Percentiles rank a stretch among this genome's conserved stretches.
phyloP scores from a whole-genome alignment of 2,888 invertebrate species.

The Eubasilissa splendida region DNA sequence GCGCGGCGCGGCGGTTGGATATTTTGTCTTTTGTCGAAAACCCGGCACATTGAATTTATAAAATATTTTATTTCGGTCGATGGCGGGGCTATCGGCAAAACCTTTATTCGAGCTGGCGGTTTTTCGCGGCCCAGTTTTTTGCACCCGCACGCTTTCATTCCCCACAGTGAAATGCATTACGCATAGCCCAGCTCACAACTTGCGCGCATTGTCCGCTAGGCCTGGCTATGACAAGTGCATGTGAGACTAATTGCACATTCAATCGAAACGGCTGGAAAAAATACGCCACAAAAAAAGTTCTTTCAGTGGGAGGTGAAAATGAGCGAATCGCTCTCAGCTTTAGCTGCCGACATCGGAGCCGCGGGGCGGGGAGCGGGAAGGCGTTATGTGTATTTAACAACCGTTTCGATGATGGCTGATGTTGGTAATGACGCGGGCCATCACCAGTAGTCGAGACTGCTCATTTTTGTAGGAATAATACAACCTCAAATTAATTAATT shows the following conservation, averaged over 20 bases:
- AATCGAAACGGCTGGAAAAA: constrained; percentile 54
- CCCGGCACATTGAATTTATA: constrained; percentile 17
- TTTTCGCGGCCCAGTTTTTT: constrained; percentile 41
- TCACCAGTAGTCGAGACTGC: no score
- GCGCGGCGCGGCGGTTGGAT: no score
- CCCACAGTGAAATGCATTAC: constrained; percentile 55
- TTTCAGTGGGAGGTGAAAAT: constrained; percentile 38
- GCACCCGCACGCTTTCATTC: constrained; percentile 49
- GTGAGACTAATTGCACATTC: constrained; percentile 58
- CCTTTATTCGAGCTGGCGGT: constrained; percentile 48
- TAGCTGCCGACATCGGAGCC: constrained; percentile 42
- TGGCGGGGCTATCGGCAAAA: constrained; percentile 8
- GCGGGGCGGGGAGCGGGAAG: background rate
- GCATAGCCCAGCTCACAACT: constrained; percentile 40
- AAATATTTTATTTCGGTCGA: constrained; percentile 42
- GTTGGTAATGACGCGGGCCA: no score
- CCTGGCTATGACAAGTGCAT: constrained; percentile 54
- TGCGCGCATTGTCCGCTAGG: constrained; percentile 46
- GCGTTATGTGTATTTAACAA: constrained; percentile 28
- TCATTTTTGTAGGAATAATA: no score
- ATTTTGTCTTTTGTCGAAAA: no score
- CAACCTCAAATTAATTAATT: no score
- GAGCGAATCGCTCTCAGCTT: constrained; percentile 49
- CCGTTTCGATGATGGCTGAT: no score
- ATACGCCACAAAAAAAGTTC: constrained; percentile 42